Evolutionary conservation across 2,888 invertebrate genomes (phyloP), one percentile per base, ranked within the genome.

Genomic region (Adelognathus sp.): DNA sequence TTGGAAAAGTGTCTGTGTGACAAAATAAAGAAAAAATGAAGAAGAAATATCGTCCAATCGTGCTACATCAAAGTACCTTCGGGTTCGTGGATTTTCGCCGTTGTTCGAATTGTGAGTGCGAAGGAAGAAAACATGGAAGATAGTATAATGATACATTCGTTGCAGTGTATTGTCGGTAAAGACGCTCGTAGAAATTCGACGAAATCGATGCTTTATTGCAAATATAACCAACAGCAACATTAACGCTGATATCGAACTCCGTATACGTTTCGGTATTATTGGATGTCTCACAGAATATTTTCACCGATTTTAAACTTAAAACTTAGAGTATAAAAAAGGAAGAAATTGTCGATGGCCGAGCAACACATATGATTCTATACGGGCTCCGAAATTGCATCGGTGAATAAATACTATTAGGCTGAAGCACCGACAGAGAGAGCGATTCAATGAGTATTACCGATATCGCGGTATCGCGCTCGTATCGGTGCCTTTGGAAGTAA

Each of bases 171-270:
- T 56, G 24, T 46, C 44, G 29, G 50, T 36, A 60, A 60, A 61
- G 50, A 60, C 5, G 61, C 29, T 36, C 1, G 27, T 29, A 54
- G 11, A 39, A 52, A 58, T 70, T 50, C 46, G 36, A 14, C 58
- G 14, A n/a, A 70, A 70, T 56, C 36, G 31, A 41, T 27, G 50
- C 39, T 76, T 76, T 76, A 76, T 76, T 76, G 46, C 58, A n/a
- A n/a, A 27, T 56, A 33, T 52, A 46, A 33, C 27, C 54, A 63
- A 16, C 24, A 67, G 52, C 27, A 54, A 44, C 52, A 64, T 60
- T 29, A 24, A 58, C 31, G 33, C 44, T 9, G 5, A 21, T 39
- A 56, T 58, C 41, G 14, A 66, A 66, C 39, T 31, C n/a, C 27
- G 39, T 50, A n/a, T 33, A 31, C 9, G 52, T 31, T 56, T 64